These are phyloP conservation scores for Acyrthosiphon pisum DNA, from an alignment of 1,140 invertebrate species.

Conservation along the genomic window DNA sequence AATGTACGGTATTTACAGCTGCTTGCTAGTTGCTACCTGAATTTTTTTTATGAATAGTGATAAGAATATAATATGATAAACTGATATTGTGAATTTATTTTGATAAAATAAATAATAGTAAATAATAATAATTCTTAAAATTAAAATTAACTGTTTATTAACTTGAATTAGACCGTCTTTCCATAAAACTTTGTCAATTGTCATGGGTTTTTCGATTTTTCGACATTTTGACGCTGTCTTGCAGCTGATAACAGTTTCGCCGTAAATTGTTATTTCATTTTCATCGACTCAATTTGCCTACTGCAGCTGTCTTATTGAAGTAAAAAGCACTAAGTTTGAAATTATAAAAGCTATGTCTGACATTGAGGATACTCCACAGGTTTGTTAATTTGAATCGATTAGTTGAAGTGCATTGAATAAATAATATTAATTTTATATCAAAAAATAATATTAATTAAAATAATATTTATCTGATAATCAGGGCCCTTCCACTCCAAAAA, in stretches of 20 bases:
- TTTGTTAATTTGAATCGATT: not conserved
- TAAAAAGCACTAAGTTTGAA: too few relatives aligned
- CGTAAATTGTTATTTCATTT: not conserved
- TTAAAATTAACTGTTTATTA: too few relatives aligned
- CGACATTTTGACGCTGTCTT: not conserved
- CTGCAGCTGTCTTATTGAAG: too few relatives aligned
- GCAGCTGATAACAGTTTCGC: not conserved
- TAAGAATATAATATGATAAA: not conserved
- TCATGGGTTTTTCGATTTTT: not conserved
- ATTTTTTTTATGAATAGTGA: not conserved
- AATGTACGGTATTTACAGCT: not conserved
- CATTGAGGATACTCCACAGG: not conserved
- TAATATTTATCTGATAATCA: too few relatives aligned
- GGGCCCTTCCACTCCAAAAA: too few relatives aligned
- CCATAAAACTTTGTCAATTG: not conserved
- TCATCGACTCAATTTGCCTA: too few relatives aligned
- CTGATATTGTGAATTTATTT: not conserved
- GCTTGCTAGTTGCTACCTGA: not conserved
- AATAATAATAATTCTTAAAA: too few relatives aligned
- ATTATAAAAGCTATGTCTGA: conserved; percentile 1
- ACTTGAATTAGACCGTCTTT: too few relatives aligned
- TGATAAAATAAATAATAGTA: not conserved
- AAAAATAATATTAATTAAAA: too few relatives aligned
- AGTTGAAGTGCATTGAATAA: not conserved
- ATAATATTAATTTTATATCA: too few relatives aligned